Evolutionary conservation across 35 echinoderm and acorn worm species (phyloP), one percentile per base, ranked within the genome.

Genomic region (Apostichopus californicus): DNA sequence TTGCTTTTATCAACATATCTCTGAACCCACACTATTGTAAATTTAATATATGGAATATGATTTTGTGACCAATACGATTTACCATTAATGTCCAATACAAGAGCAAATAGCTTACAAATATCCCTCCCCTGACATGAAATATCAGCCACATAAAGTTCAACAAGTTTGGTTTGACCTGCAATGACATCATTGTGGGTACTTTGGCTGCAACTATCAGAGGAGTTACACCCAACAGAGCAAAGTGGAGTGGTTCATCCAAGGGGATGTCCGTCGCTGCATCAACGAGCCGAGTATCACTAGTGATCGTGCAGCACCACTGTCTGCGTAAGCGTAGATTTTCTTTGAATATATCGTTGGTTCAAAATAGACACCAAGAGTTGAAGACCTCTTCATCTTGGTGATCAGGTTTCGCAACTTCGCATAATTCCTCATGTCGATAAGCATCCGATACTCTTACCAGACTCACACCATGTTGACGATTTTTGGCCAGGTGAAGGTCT

Each of bases 51-150:
- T 26, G 87, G 54, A 72, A 7, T 52, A 10, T 75, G 87, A 10
- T 90, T 73, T 55, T 77, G 59, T 34, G 55, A 90, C 87, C 87
- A 90, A 77, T 75, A 77, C 3, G 87, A 75, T 18, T 55, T 90
- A 54, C 22, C 87, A 6, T n/a, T 55, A 14, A 90, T 54, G 52
- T 90, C 87, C 22, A 90, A 90, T 5, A 90, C 87, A 53, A 90
- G 72, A 11, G 28, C 60, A 90, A 75, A 90, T 14, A 54, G 14
- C 23, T 89, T 9, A 57, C 54, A 70, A 5, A 90, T 10, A 90
- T 90, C 88, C 34, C 73, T 54, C 46, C 88, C 88, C 28, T 34
- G 28, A 2, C 28, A 34, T 34, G 28, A 2, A 34, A 90, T 90
- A 4, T 90, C 88, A 17, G 88, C 25, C 3, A 90, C 88, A 73